phyloP scores from a whole-genome alignment of 2,888 invertebrate species.

The Mimumesa dahlbomi region DNA sequence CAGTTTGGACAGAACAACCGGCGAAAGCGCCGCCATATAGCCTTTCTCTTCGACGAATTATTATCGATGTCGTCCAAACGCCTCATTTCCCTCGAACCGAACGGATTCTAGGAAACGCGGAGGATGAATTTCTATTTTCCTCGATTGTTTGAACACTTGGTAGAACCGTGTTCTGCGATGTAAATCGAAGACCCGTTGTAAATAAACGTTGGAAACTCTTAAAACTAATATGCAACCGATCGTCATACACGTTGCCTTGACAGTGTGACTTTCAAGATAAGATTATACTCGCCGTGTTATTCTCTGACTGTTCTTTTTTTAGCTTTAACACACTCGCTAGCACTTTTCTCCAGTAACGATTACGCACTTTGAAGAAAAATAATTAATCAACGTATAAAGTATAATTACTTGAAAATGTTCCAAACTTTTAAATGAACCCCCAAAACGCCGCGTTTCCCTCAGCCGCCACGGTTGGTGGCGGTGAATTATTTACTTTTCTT shows the following conservation, averaged over 20 bases:
- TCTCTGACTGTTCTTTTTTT: too few species aligned
- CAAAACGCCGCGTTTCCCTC: neutral
- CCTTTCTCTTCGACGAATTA: constrained; percentile 62
- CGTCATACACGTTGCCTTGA: constrained; percentile 6
- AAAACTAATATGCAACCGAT: neutral
- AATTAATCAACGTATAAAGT: too few species aligned
- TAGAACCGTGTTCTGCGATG: too few species aligned
- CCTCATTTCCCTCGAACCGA: constrained; percentile 22
- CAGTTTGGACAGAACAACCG: constrained; percentile 30
- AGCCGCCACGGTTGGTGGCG: too few species aligned
- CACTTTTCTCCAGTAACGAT: too few species aligned
- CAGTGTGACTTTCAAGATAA: constrained; percentile 42
- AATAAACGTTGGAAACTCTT: neutral
- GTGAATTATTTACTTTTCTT: too few species aligned
- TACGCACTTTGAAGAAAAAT: too few species aligned
- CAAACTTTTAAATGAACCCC: too few species aligned
- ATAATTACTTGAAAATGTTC: too few species aligned
- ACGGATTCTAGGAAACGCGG: constrained; percentile 8
- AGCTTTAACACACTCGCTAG: too few species aligned
- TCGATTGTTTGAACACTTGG: too few species aligned
- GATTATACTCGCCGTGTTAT: constrained; percentile 20
- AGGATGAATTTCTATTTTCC: neutral
- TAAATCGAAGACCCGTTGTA: too few species aligned
- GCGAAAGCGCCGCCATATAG: constrained; percentile 59
- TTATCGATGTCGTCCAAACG: constrained; percentile 29